Conservation (phyloP, 1,140 invertebrate species). For the Goniozus legneri region DNA sequence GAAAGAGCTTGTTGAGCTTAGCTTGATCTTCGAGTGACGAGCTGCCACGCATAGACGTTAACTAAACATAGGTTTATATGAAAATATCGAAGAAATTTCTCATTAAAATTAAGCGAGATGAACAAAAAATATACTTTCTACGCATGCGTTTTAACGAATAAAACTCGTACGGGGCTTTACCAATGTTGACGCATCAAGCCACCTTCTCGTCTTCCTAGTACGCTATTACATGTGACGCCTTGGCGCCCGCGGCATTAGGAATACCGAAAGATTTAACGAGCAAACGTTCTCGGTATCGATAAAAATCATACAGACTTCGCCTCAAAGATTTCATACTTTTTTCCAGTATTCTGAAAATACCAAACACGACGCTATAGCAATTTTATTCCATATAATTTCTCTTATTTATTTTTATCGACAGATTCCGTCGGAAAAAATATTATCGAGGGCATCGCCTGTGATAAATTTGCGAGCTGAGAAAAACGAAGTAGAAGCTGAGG, state of each 20-base stretch:
- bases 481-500: conserved; percentile 77
- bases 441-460: conserved; percentile 69
- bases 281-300: no score
- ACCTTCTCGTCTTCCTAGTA: conserved; percentile 30
- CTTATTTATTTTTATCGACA: conserved; percentile 18
- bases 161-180: no score
- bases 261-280: conserved; percentile 26
- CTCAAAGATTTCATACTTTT: neutral
- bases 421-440: conserved; percentile 56
- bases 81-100: no score
- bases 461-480: conserved; percentile 82
- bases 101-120: no score
- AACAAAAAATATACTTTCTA: no score
- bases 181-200: neutral
- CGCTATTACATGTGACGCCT: conserved; percentile 37
- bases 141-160: no score
- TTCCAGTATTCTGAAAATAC: neutral
- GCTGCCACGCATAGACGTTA: conserved; percentile 27
- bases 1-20: conserved; percentile 41
- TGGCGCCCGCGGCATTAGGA: conserved; percentile 41
- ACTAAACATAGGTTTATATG: neutral
- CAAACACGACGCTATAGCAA: conserved; percentile 3
- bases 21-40: conserved; percentile 42
- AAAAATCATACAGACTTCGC: no score
- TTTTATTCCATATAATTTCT: no score